Evolutionary conservation across 2,797 vertebrate genomes (phyloP), one percentile per base, ranked within the genome.

Genomic region (Apodemus agrarius): DNA sequence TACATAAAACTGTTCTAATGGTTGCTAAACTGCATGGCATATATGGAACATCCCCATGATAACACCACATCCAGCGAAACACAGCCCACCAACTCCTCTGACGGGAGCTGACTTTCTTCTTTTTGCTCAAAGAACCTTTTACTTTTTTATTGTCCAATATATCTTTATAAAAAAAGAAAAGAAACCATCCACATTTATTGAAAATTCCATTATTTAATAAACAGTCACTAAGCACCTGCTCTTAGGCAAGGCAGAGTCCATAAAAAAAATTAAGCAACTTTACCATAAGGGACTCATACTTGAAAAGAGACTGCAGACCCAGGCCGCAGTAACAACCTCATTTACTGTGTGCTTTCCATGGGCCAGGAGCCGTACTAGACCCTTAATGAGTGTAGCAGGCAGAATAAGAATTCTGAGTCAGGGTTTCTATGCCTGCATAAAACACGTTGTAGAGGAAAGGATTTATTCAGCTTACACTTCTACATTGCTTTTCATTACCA

Each of bases 161-260:
- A 88, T 88, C 81, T 97, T 97, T 91, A 96, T 16, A 43, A 72
- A 40, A 40, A 90, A 93, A 93, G 79, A 72, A 92, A 96, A 97
- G 89, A 97, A 90, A 90, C 43, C 67, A 95, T 95, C 93, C 69
- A 69, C 49, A 34, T 94, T 92, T 93, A 96, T 90, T 61, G 49
- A 96, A 96, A 94, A 94, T 97, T 95, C 84, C 94, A 82, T 90
- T 92, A 95, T 96, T 97, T 75, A 97, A 79, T 96, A 94, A 97
- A 94, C 80, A 94, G 97, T 97, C 90, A 91, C 92, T 83, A 96
- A 97, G 82, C 90, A 96, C 92, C 74, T 96, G 61, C 88, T 96
- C 82, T 83, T 79, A 54, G 54, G 61, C 67, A 97, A 72, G 29
- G 90, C 4, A 11, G 57, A 97, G 81, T 96, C 74, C 93, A 93